Percentiles rank a stretch among this genome's conserved stretches.
These are phyloP conservation scores for Teleiodes luculella DNA, from an alignment of 2,888 invertebrate species.

Conservation along the genomic window DNA sequence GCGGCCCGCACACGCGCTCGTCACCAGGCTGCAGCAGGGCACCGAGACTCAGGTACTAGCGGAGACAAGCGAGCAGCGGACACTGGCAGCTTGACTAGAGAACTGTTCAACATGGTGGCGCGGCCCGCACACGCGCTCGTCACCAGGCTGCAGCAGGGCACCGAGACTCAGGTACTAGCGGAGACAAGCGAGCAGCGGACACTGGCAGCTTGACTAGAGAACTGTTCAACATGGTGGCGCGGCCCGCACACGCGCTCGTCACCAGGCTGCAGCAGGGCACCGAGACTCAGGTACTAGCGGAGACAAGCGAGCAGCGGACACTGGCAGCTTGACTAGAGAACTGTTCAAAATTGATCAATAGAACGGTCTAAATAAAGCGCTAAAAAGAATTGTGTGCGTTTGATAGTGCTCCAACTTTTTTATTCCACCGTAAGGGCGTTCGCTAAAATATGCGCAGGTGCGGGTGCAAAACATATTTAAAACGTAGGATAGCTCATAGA, in stretches of 20 bases:
- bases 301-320: too few species aligned
- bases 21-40: conserved; percentile 94
- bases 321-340: conserved; percentile 97
- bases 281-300: conserved; percentile 85
- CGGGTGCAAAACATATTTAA: too few species aligned
- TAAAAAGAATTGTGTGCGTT: too few species aligned
- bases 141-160: conserved; percentile 93
- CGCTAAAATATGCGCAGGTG: too few species aligned
- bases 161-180: conserved; percentile 86
- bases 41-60: conserved; percentile 86
- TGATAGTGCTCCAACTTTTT: too few species aligned
- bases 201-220: conserved; percentile 98
- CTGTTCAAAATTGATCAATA: conserved; percentile 96
- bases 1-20: conserved; percentile 90
- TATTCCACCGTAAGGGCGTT: too few species aligned
- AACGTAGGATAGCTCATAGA: too few species aligned
- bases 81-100: conserved; percentile 97
- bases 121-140: conserved; percentile 93
- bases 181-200: too few species aligned
- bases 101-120: conserved; percentile 95
- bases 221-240: conserved; percentile 94
- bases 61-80: conserved; percentile 82
- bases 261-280: conserved; percentile 95
- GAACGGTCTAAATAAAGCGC: too few species aligned
- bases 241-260: conserved; percentile 92